A percentile compares a stretch with the other conserved stretches of the same genome.
Conservation (phyloP, 2,113 vertebrate genomes). For the Piliocolobus tephrosceles region DNA sequence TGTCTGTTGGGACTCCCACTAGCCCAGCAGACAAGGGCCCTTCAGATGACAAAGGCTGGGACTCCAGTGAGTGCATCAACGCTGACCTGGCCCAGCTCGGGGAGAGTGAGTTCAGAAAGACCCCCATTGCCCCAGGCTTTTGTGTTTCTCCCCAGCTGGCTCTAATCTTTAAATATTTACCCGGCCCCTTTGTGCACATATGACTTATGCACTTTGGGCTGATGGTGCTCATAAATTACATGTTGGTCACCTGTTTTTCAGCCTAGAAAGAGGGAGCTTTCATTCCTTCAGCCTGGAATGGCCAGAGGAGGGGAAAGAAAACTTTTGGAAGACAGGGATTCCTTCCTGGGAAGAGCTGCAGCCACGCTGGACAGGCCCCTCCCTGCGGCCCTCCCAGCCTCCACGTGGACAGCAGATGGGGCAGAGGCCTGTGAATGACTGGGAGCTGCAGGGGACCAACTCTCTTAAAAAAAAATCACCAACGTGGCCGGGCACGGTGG, state of each 20-base stretch:
- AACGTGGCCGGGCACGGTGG: not conserved
- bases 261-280: not conserved
- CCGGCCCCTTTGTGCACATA: slow-evolving; percentile 56
- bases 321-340: not conserved
- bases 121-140: slow-evolving; percentile 58
- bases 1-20: not conserved
- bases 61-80: slow-evolving; percentile 58
- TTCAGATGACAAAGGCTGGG: slow-evolving; percentile 57
- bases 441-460: not conserved
- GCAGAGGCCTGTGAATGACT: not conserved
- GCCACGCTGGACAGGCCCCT: not conserved
- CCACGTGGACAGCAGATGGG: not conserved
- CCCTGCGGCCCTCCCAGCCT: not conserved
- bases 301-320: not conserved
- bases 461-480: not conserved
- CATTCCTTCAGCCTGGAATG: not conserved
- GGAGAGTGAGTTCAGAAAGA: slow-evolving; percentile 57
- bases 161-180: slow-evolving; percentile 81
- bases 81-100: not conserved
- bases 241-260: slow-evolving; percentile 14
- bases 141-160: slow-evolving; percentile 63
- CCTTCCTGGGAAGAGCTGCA: not conserved
- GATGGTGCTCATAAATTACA: slow-evolving; percentile 54
- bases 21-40: slow-evolving; percentile 34
- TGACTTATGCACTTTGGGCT: slow-evolving; percentile 49